These are phyloP conservation scores for Lampris megalopsis DNA, from an alignment of 2,113 vertebrate species.

Conservation along the genomic window DNA sequence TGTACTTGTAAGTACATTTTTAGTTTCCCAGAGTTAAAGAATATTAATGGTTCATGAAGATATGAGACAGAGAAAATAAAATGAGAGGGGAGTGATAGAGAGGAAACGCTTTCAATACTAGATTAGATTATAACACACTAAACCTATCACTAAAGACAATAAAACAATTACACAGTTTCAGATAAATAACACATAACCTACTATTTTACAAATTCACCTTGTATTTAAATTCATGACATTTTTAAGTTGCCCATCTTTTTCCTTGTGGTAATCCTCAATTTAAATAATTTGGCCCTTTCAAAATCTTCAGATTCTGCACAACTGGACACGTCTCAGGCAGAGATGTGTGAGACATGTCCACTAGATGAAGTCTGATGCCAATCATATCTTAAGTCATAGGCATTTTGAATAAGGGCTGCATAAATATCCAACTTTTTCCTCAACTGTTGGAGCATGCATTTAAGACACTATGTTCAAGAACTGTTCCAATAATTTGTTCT, in stretches of 20 bases:
- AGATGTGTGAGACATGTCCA: too few species aligned
- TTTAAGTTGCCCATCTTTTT: too few species aligned
- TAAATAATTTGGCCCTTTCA: too few species aligned
- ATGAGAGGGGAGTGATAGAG: background rate
- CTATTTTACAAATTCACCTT: conserved; percentile 21
- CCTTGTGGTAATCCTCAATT: too few species aligned
- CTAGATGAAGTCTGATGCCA: too few species aligned
- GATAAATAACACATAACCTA: conserved; percentile 4
- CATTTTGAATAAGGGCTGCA: background rate
- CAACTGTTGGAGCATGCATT: background rate
- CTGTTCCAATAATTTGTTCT: conserved; percentile 8
- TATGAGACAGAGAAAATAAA: background rate
- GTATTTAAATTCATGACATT: background rate
- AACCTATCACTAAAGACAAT: conserved; percentile 29
- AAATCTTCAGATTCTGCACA: too few species aligned
- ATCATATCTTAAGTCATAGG: too few species aligned
- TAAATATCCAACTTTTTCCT: conserved; percentile 1
- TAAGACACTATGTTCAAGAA: conserved; percentile 1
- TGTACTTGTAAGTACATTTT: too few species aligned
- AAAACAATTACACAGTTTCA: conserved; percentile 40
- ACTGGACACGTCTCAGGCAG: too few species aligned
- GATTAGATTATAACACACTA: conserved; percentile 4
- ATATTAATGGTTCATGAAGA: background rate
- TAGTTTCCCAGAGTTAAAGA: too few species aligned
- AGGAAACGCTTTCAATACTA: background rate